Evolutionary conservation across 1,140 invertebrate genomes (phyloP), one percentile per base, ranked within the genome.

Genomic region (Cardiocondyla obscurior): DNA sequence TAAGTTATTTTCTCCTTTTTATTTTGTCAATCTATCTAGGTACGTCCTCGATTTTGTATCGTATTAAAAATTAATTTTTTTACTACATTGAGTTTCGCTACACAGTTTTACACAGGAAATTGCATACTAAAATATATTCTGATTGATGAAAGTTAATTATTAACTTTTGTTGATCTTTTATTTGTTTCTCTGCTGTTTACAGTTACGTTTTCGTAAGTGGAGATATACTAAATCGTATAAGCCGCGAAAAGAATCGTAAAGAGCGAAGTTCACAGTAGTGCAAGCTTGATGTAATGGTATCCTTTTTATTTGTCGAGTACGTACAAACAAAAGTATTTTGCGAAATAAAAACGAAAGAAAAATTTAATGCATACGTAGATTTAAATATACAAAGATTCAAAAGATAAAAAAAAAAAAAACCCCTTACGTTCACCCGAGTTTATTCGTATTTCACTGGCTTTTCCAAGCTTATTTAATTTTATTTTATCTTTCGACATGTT

Each of bases 161-260:
- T 73, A 58, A 42, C 14, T 39, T 57, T 73, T 58, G 36, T 28
- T n/a, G n/a, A n/a, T 19, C 10, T 42, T 19, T 36, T 25, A 72
- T 30, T 28, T 42, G 22, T 33, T 1, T 0, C 3, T 25, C 5
- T 10, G 10, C 16, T 19, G 14, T 44, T 44, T 6, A 8, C 19
- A 8, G 19, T 55, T 33, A 73, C 25, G 25, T 16, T 30, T 10
- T 30, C 12, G 5, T 10, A 16, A 25, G 7, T 30, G 30, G 53
- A 12, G 42, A 73, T 58, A 58, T 58, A n/a, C n/a, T n/a, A 58
- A 22, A 33, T 55, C 69, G 44, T 42, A 12, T 5, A 72, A 55
- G 4, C 3, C 36, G 4, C 7, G 36, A 42, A 58, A 28, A 39
- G 36, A 16, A 44, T 19, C 36, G 16, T 73, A 73, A 73, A 73